A percentile compares a stretch with the other conserved stretches of the same genome.
phyloP scores from a whole-genome alignment of 2,888 invertebrate species.

The Drosophila mayaguana region DNA sequence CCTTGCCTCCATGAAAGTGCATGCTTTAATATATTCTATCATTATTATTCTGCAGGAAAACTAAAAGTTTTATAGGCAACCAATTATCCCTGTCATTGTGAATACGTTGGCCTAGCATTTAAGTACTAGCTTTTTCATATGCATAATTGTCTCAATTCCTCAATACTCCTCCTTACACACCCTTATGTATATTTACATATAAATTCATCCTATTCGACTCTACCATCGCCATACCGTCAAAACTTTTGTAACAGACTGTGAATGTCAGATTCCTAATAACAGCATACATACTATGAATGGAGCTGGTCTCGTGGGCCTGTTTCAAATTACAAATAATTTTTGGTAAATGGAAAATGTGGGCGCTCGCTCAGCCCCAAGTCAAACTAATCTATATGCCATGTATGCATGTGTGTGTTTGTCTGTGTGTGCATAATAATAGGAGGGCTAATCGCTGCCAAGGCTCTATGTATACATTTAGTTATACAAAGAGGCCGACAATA shows the following conservation, averaged over 20 bases:
- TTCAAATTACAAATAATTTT: conserved; percentile 47
- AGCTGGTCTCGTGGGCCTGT: conserved; percentile 3
- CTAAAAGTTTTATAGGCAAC: too few relatives aligned
- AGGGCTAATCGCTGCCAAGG: conserved; percentile 1
- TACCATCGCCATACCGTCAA: not conserved
- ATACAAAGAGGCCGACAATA: conserved; percentile 18
- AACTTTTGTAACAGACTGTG: not conserved
- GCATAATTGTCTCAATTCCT: too few relatives aligned
- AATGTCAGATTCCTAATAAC: not conserved
- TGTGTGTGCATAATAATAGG: not conserved
- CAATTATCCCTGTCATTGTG: too few relatives aligned
- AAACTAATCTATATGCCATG: not conserved
- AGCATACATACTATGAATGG: not conserved
- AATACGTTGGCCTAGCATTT: too few relatives aligned
- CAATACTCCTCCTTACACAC: too few relatives aligned
- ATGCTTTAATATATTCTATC: too few relatives aligned
- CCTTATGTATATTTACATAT: not conserved
- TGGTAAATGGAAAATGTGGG: conserved; percentile 2
- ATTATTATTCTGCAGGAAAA: too few relatives aligned
- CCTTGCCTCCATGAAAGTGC: too few relatives aligned
- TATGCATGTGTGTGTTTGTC: not conserved
- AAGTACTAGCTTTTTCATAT: too few relatives aligned
- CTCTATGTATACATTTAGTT: not conserved
- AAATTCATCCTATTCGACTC: not conserved
- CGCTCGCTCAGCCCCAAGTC: not conserved